phyloP scores from a whole-genome alignment of 2,113 vertebrate species.

The Callorhinus ursinus region DNA sequence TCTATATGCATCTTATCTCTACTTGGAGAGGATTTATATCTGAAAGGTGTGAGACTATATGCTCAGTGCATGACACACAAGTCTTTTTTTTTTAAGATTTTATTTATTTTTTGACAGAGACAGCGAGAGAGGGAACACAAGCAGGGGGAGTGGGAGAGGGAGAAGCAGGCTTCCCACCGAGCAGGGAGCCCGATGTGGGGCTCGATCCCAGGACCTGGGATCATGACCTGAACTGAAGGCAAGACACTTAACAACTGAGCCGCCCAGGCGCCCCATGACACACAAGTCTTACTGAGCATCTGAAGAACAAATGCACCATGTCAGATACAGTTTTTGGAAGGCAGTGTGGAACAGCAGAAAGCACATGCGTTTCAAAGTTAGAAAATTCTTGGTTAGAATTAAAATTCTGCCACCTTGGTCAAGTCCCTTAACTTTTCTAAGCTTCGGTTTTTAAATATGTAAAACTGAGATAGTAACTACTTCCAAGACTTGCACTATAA shows the following conservation, averaged over 20 bases:
- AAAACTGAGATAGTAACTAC: not conserved
- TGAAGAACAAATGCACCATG: not conserved
- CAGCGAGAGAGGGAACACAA: too few relatives aligned
- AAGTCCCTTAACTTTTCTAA: not conserved
- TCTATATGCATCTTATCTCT: not conserved
- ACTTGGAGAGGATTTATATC: not conserved
- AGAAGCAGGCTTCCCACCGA: too few relatives aligned
- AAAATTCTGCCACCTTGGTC: not conserved
- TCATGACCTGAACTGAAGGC: too few relatives aligned
- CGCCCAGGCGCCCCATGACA: not conserved
- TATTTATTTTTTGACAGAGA: too few relatives aligned
- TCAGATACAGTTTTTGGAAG: not conserved
- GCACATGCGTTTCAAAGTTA: not conserved
- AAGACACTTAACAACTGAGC: too few relatives aligned
- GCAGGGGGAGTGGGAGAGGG: too few relatives aligned
- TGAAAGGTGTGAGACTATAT: not conserved
- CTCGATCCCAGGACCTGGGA: too few relatives aligned
- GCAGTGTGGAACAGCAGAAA: not conserved
- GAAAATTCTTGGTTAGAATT: constrained; percentile 32
- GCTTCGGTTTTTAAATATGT: not conserved
- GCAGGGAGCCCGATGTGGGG: too few relatives aligned
- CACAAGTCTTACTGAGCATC: not conserved
- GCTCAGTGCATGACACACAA: not conserved
- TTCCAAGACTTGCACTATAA: not conserved
- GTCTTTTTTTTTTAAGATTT: not conserved